Evolutionary conservation across 2,113 vertebrate species (phyloP).

Genomic region (Myotis lucifugus): DNA sequence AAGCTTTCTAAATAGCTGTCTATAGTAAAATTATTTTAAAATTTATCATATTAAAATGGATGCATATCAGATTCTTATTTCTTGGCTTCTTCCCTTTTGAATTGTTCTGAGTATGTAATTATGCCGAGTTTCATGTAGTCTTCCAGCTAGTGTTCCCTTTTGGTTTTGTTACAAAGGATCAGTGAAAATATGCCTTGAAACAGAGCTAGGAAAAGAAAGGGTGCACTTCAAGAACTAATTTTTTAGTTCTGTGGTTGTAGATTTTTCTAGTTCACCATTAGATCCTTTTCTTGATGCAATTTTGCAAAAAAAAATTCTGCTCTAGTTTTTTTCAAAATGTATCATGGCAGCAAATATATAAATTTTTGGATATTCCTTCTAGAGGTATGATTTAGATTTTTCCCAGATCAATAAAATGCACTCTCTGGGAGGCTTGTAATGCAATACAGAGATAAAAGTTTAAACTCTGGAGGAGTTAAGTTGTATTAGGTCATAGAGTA

Average conservation of each 20-base stretch:
- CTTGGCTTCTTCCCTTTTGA: neutral
- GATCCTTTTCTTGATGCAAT: slow-evolving; percentile 22
- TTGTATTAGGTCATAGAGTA: neutral
- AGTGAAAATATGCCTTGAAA: neutral
- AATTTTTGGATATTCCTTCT: slow-evolving; percentile 8
- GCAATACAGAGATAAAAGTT: slow-evolving; percentile 35
- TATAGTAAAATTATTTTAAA: slow-evolving; percentile 5
- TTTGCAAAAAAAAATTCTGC: neutral
- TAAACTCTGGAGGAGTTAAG: slow-evolving; percentile 28
- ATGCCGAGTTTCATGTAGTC: neutral
- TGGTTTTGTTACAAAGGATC: slow-evolving; percentile 29
- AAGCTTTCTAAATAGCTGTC: slow-evolving; percentile 13
- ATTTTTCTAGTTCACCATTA: neutral
- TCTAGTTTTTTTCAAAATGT: slow-evolving; percentile 38
- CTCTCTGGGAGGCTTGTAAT: neutral
- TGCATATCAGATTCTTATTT: neutral
- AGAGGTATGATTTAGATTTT: slow-evolving; percentile 50
- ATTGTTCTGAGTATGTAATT: neutral
- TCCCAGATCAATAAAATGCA: slow-evolving; percentile 22
- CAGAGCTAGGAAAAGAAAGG: neutral
- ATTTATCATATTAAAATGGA: neutral
- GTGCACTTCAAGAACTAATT: neutral
- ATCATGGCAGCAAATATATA: slow-evolving; percentile 38
- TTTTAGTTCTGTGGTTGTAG: slow-evolving; percentile 19
- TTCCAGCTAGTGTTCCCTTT: neutral